Conservation (phyloP, 2,888 invertebrate genomes). For the Plebejus melissa region DNA sequence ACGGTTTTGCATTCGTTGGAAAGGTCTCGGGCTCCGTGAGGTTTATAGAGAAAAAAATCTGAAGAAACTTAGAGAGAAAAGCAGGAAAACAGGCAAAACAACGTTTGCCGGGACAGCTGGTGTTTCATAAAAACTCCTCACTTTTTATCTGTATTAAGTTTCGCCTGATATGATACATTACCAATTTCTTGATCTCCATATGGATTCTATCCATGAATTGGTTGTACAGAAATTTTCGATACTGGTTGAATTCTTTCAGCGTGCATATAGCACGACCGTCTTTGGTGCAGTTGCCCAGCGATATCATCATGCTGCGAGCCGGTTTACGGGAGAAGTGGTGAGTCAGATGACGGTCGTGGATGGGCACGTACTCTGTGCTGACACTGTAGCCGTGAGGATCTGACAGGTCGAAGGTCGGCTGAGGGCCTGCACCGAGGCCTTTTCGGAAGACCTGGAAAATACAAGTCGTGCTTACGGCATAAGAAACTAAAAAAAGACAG, state of each 20-base stretch:
- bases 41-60: too few relatives aligned
- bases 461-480: not conserved
- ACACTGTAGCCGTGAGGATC: conserved; percentile 71
- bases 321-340: conserved; percentile 69
- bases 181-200: conserved; percentile 59
- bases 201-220: conserved; percentile 77
- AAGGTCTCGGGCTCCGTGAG: too few relatives aligned
- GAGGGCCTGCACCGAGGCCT: conserved; percentile 53
- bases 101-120: too few relatives aligned
- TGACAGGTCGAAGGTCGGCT: conserved; percentile 62
- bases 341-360: conserved; percentile 79
- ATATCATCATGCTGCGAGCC: conserved; percentile 62
- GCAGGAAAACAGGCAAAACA: too few relatives aligned
- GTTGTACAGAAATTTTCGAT: conserved; percentile 79
- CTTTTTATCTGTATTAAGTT: too few relatives aligned
- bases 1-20: too few relatives aligned
- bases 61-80: too few relatives aligned
- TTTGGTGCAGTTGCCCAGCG: conserved; percentile 77
- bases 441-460: conserved; percentile 57
- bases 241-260: conserved; percentile 81
- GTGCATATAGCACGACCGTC: conserved; percentile 81
- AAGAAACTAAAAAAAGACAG: not conserved
- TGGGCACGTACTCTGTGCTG: conserved; percentile 75
- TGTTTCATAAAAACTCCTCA: too few relatives aligned
- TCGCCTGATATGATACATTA: conserved; percentile 35